Base-by-base conservation (phyloP, 1,140 invertebrate genomes). In the Aphelinus certus region DNA sequence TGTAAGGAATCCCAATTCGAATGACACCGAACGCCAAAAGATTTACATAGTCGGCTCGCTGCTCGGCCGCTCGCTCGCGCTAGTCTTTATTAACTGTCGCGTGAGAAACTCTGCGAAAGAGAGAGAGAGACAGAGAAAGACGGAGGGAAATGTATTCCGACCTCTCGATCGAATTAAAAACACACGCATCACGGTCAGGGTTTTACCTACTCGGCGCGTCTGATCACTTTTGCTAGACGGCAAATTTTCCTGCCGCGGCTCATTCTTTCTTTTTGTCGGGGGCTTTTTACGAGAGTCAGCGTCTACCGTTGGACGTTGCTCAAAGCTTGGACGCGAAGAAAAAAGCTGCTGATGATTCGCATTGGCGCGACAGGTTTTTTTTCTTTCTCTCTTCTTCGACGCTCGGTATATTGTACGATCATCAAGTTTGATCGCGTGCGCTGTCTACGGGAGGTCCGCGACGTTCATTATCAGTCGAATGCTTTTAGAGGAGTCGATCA, bases 1-100 rank as follows among this genome's bases (percentile, higher is more conserved):
- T 48, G 72, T 3, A 68, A 47, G 64, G 47, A 67, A 73, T 73
- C 48, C 49, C 57, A 63, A 74, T 74, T 74, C 57, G 65, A 69
- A 63, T 48, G 72, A 69, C 26, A 75, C 45, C 51, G 64, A 68
- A 69, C 46, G 66, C 51, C 55, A 55, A 69, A 70, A 70, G 60
- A 75, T 75, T 70, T 70, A 58, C 55, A 58, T 69, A 69, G 56
- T 60, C 43, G 26, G 26, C 26, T 26, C 26, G 26, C 26, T 26
- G 26, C 26, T 26, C 26, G 26, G 26, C 26, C 26, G 26, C 26
- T 26, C 26, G 26, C 26, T 45, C 26, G 45, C 53, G 5, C n/a
- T 65, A 72, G 7, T 49, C 70, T 48, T 26, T 66, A 65, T 65
- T 72, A 72, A 47, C 53, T 48, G 47, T 57, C 43, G 26, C 48